These are phyloP conservation scores for Dermolepida albohirtum DNA, from an alignment of 2,888 invertebrate genomes.

Conservation along the genomic window DNA sequence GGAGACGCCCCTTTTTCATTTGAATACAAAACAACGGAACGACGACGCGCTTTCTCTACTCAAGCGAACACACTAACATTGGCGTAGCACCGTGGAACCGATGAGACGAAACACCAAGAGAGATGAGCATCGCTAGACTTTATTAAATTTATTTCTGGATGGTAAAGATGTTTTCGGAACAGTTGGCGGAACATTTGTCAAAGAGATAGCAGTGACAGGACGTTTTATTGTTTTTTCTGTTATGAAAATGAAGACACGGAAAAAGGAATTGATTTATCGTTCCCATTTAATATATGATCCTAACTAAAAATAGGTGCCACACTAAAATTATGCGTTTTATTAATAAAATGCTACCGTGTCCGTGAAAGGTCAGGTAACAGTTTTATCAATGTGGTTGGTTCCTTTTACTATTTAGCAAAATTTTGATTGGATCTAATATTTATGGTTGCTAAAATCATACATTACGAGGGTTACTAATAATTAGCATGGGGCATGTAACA, in stretches of 20 bases:
- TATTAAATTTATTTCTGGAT: constrained; percentile 27
- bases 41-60: constrained; percentile 32
- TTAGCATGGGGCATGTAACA: too few relatives aligned
- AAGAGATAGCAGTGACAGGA: constrained; percentile 9
- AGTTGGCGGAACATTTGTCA: constrained; percentile 33
- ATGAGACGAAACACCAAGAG: background rate
- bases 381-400: too few relatives aligned
- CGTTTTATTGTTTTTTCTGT: background rate
- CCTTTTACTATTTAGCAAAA: too few relatives aligned
- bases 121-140: background rate
- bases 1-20: constrained; percentile 43
- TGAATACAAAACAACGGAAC: constrained; percentile 34
- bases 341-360: too few relatives aligned
- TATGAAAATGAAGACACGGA: constrained; percentile 1
- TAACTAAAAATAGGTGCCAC: too few relatives aligned
- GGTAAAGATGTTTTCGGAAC: constrained; percentile 10
- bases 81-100: background rate
- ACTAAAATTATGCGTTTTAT: too few relatives aligned
- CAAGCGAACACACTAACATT: constrained; percentile 25
- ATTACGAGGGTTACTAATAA: too few relatives aligned
- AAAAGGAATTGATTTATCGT: too few relatives aligned
- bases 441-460: too few relatives aligned
- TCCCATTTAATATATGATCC: too few relatives aligned
- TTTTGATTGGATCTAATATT: too few relatives aligned
- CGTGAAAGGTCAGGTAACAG: too few relatives aligned